phyloP scores from a whole-genome alignment of 1,140 invertebrate species.

The Procambarus virginalis region DNA sequence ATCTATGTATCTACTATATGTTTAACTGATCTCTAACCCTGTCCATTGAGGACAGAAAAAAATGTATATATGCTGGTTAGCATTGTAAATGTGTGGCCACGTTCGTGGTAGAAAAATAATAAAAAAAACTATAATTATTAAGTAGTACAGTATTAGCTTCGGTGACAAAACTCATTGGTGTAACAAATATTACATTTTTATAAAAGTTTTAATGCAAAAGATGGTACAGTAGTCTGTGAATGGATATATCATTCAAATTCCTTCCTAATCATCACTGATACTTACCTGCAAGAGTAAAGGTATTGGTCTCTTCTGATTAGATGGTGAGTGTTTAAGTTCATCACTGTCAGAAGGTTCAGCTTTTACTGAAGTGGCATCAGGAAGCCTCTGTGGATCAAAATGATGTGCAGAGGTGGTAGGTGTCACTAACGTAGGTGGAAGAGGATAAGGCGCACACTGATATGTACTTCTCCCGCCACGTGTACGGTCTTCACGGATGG shows the following conservation, averaged over 20 bases:
- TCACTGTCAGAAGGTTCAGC: conserved; percentile 76
- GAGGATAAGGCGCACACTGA: conserved; percentile 88
- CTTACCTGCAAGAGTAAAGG: conserved; percentile 78
- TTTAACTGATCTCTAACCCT: too few species aligned
- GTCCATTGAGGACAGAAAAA: too few species aligned
- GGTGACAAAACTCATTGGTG: too few species aligned
- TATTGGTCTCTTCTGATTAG: conserved; percentile 73
- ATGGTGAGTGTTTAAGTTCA: conserved; percentile 71
- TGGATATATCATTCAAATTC: background rate
- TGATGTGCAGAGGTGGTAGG: conserved; percentile 58
- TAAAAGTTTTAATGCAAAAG: too few species aligned
- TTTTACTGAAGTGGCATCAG: conserved; percentile 69
- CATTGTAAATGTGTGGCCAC: too few species aligned
- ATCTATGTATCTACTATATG: too few species aligned
- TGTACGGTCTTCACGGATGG: conserved; percentile 94
- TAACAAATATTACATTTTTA: too few species aligned
- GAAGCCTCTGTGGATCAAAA: conserved; percentile 55
- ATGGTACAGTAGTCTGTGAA: too few species aligned
- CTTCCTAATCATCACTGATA: background rate
- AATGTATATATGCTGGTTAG: too few species aligned
- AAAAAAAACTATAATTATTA: too few species aligned
- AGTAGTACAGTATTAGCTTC: too few species aligned
- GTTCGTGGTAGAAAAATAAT: too few species aligned
- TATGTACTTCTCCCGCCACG: conserved; percentile 96
- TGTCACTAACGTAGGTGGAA: conserved; percentile 78